Base-by-base conservation (phyloP, 1,140 invertebrate genomes). In the Venturia canescens region DNA sequence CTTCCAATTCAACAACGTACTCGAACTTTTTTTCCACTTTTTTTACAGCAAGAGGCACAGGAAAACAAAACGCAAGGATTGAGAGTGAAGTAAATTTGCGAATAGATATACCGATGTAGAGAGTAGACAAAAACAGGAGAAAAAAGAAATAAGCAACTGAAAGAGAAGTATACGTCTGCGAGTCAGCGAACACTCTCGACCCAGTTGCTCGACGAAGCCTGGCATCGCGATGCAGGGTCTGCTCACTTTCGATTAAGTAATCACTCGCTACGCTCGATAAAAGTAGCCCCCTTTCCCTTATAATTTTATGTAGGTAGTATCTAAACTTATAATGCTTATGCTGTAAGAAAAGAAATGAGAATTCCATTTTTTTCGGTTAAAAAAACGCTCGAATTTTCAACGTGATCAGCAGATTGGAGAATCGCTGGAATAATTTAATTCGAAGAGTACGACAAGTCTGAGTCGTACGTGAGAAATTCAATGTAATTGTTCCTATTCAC, bases 191-290 rank as follows among this genome's bases (percentile, higher is more conserved):
- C 75, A 81, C 83, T 83, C 83, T 87, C 86, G 86, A 89, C 86
- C 87, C 84, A 89, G 84, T 88, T 89, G 83, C 86, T 89, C 84
- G 84, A 82, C 85, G 81, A 81, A 88, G 87, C 88, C 82, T 85
- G 80, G 82, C 85, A 79, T 75, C 82, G 76, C 80, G 72, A 66
- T 75, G 26, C 78, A 72, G 78, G 78, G 79, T 80, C 84, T 87
- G 84, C 84, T 89, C 83, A 88, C 86, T 89, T 89, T 88, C 85
- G 87, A 89, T 89, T 87, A 87, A 87, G 88, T 88, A 88, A 88
- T 87, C 83, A 80, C 79, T 83, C 83, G 82, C 75, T 80, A 70
- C 76, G 38, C 34, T 82, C 83, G 83, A 87, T 88, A 86, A 86
- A 86, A 80, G 23, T 26, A 29, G 48, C 79, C 78, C 82, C 81